A percentile compares a stretch with the other conserved stretches of the same genome.
phyloP scores from a whole-genome alignment of 2,888 invertebrate genomes.

The Hypselothyrea guttata region DNA sequence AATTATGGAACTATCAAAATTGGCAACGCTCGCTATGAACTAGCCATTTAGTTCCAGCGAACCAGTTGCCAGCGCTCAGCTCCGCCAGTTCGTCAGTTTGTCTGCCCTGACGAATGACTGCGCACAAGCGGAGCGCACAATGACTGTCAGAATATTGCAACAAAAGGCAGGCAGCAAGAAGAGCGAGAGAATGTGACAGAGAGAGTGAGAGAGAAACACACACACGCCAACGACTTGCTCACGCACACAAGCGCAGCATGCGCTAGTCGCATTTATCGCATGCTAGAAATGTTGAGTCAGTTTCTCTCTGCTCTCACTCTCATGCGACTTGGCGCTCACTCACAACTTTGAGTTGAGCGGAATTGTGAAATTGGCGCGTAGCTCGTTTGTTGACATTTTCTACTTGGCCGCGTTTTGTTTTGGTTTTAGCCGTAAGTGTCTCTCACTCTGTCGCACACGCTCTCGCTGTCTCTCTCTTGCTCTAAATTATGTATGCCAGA shows the following conservation, averaged over 20 bases:
- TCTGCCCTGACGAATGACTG: constrained; percentile 59
- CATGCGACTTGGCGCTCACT: constrained; percentile 3
- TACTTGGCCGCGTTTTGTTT: constrained; percentile 65
- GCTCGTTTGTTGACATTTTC: constrained; percentile 70
- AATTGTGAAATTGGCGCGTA: constrained; percentile 75
- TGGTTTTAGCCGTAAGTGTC: constrained; percentile 47
- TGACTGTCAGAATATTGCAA: constrained; percentile 64
- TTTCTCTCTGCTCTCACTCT: constrained; percentile 1
- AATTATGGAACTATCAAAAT: no score
- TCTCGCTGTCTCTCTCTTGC: constrained; percentile 6
- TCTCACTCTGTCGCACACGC: constrained; percentile 4
- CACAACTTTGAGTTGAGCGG: constrained; percentile 26
- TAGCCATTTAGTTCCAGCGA: neutral
- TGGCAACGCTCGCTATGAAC: no score
- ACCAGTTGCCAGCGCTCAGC: constrained; percentile 2
- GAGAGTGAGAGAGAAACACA: constrained; percentile 23
- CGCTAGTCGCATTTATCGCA: constrained; percentile 43
- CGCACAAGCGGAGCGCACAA: constrained; percentile 35
- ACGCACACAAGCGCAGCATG: constrained; percentile 7
- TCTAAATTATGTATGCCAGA: constrained; percentile 58
- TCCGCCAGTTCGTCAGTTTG: neutral
- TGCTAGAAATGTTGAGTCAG: constrained; percentile 39
- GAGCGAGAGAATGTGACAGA: constrained; percentile 20
- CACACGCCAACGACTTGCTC: constrained; percentile 16
- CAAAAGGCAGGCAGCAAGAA: constrained; percentile 40